A percentile compares a stretch with the other conserved stretches of the same genome.
These are phyloP conservation scores for Strigamia maritima DNA, from an alignment of 2,888 invertebrate species.

Conservation along the genomic window DNA sequence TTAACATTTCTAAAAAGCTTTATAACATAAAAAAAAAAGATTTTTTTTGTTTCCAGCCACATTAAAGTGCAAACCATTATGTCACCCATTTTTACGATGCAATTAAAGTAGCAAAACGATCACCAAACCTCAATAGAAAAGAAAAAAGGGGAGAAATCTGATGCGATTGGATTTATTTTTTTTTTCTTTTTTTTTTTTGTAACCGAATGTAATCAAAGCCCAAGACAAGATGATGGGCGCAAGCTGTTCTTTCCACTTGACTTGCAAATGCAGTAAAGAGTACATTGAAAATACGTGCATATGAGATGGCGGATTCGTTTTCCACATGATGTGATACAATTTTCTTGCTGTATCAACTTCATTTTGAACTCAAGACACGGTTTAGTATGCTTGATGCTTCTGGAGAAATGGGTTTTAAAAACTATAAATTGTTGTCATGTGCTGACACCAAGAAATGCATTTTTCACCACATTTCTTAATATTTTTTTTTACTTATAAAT, in stretches of 20 bases:
- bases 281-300: background rate
- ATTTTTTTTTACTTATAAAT: too few relatives aligned
- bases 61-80: constrained; percentile 9
- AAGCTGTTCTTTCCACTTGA: constrained; percentile 2
- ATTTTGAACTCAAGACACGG: background rate
- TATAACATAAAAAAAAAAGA: background rate
- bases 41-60: background rate
- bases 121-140: constrained; percentile 1
- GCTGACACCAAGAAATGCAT: too few relatives aligned
- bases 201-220: constrained; percentile 4
- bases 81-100: constrained; percentile 18
- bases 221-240: constrained; percentile 13
- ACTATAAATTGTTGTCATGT: too few relatives aligned
- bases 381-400: too few relatives aligned
- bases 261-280: background rate
- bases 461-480: too few relatives aligned
- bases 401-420: too few relatives aligned
- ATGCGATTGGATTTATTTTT: background rate
- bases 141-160: background rate
- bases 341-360: too few relatives aligned
- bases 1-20: background rate
- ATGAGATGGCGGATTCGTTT: background rate
- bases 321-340: background rate
- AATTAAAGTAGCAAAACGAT: constrained; percentile 15
- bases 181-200: background rate